Base-by-base conservation (phyloP, 2,888 invertebrate genomes). In the Eristalis intricaria region DNA sequence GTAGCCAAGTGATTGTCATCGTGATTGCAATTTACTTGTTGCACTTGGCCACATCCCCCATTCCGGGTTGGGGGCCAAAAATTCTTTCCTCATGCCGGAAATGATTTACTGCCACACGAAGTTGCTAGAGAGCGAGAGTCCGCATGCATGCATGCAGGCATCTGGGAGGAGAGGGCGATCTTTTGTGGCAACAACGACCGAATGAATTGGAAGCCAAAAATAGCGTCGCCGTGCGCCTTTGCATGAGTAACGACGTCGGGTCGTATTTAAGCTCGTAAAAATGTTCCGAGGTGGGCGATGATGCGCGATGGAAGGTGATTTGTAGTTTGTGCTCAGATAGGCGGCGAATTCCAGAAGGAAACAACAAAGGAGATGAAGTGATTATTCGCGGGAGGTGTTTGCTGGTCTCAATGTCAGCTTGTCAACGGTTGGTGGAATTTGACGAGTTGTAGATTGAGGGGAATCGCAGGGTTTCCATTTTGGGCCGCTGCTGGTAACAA, bases 21-120 rank as follows among this genome's bases (percentile, higher is more conserved):
- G 80, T 68, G 76, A 84, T 87, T 84, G 56, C 61, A 83, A 71
- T 78, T 86, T 86, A 83, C 87, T 87, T 87, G 87, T 87, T 87
- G 87, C 78, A 76, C 29, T 75, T 78, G 15, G n/a, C 26, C 38
- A 38, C 11, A 8, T 1, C 13, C 38, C 10, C 13, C 38, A 35
- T 10, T 38, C 38, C 38, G 13, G 13, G 13, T 32, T 1, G 38
- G 35, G 56, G 58, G 71, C 63, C 71, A 76, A 73, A 50, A 76
- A 22, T 43, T 22, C 13, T 63, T 63, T 84, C 66, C 66, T 32
- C 32, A 5, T 32, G 32, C 75, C 50, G 26, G 15, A 29, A 63
- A 81, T 86, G 82, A 86, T 78, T 77, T 77, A 86, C 43, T 82
- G 60, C 38, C 64, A 50, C 64, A 50, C 40, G 29, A 7, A 63